Evolutionary conservation across 2,113 vertebrate genomes (phyloP).

Genomic region (Oostethus manadensis): DNA sequence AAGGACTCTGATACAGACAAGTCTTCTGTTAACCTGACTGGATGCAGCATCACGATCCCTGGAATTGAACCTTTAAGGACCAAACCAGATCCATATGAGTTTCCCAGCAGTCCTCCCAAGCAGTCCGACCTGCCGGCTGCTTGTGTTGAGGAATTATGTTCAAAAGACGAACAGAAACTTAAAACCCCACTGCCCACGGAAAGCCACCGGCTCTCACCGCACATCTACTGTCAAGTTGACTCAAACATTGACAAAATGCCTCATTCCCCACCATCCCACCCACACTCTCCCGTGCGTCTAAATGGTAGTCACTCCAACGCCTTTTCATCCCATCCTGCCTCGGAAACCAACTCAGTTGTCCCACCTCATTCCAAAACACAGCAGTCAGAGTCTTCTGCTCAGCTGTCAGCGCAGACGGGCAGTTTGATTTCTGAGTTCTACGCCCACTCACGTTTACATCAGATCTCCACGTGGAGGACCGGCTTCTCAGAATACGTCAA

Average conservation of each 20-base stretch:
- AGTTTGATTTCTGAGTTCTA: constrained; percentile 91
- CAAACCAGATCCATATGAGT: constrained; percentile 51
- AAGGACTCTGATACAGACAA: constrained; percentile 70
- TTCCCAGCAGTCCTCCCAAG: constrained; percentile 58
- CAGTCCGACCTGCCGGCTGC: constrained; percentile 19
- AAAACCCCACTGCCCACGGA: constrained; percentile 26
- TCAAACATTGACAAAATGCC: constrained; percentile 25
- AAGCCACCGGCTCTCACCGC: constrained; percentile 17
- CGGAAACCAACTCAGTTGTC: constrained; percentile 26
- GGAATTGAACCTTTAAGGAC: constrained; percentile 31
- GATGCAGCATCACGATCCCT: constrained; percentile 26
- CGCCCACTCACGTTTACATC: constrained; percentile 90
- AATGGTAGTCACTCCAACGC: constrained; percentile 86
- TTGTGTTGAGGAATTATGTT: constrained; percentile 18
- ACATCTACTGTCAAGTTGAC: constrained; percentile 10
- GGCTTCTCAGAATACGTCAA: constrained; percentile 93
- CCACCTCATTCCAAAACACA: constrained; percentile 69
- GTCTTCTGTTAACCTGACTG: constrained; percentile 31
- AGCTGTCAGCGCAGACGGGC: constrained; percentile 72
- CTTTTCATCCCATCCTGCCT: constrained; percentile 74
- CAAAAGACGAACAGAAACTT: constrained; percentile 18
- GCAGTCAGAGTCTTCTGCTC: constrained; percentile 44
- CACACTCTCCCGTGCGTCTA: constrained; percentile 75
- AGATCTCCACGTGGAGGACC: constrained; percentile 92
- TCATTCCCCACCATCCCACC: constrained; percentile 32